Base-by-base conservation (phyloP, 2,888 invertebrate genomes). In the Mylabris sibirica region DNA sequence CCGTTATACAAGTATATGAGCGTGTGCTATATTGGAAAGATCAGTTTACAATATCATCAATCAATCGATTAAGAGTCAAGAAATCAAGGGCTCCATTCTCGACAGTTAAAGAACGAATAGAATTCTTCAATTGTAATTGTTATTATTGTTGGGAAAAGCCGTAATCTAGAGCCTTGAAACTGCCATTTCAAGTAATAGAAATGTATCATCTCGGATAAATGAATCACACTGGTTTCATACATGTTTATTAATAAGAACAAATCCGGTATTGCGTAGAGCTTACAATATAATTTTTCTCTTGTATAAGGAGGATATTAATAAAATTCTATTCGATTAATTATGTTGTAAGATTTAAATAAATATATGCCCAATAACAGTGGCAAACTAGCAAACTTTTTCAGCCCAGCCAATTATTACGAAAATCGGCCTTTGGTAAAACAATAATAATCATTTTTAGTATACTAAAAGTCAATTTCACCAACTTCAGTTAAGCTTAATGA, bases 71-170 rank as follows among this genome's bases (percentile, higher is more conserved):
- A 24, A n/a, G 12, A 20, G 26, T 26, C 24, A n/a, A 26, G 6
- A n/a, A 57, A 12, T 57, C 57, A 57, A 57, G 57, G 57, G 57
- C 57, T 57, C 6, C n/a, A 26, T 24, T 57, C 57, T 57, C 57
- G 3, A 24, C 24, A 14, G n/a, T 24, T 26, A n/a, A 26, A 57
- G 22, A 53, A 24, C 24, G 4, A 11, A 3, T 44, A n/a, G 12
- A 53, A 53, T 53, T 53, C 22, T 12, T 22, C 24, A 53, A 53
- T 53, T 57, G 26, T 14, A 14, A 57, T 24, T 24, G 24, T 57
- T 57, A 12, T 57, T 57, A 12, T 57, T 57, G 57, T 57, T 57
- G 26, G 57, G 57, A 57, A 57, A 57, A 57, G 57, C 57, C 57
- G 24, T 57, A 57, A 57, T 14, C 12, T 57, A 14, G 24, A 57